phyloP scores from a whole-genome alignment of 2,113 vertebrate genomes.

The Lutjanus erythropterus region DNA sequence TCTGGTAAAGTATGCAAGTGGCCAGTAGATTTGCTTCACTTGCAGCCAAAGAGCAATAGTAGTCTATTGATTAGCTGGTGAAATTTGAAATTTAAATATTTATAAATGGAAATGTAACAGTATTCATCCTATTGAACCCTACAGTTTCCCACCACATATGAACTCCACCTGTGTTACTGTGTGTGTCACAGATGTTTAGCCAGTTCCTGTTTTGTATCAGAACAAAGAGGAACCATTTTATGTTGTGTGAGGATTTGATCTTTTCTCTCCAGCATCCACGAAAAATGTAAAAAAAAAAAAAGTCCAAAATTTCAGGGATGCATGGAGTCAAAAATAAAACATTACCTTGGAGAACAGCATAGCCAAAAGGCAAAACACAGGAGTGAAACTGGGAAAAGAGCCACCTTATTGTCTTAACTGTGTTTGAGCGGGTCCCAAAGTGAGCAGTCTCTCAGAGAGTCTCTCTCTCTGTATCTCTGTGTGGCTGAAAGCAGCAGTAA shows the following conservation, averaged over 20 bases:
- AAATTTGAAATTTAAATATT: too few species aligned
- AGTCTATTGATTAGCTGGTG: too few species aligned
- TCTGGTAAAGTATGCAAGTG: too few species aligned
- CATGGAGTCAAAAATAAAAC: constrained; percentile 21
- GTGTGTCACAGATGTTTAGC: neutral
- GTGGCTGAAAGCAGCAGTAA: constrained; percentile 76
- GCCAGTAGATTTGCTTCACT: too few species aligned
- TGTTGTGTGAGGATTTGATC: neutral
- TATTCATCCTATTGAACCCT: neutral
- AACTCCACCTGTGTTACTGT: too few species aligned
- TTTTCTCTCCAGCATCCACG: constrained; percentile 23
- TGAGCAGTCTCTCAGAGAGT: constrained; percentile 74
- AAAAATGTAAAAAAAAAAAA: constrained; percentile 18
- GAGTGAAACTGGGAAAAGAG: constrained; percentile 50
- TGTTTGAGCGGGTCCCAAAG: constrained; percentile 77
- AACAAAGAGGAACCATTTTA: constrained; percentile 1
- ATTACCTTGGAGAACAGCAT: constrained; percentile 33
- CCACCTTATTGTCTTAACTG: constrained; percentile 64
- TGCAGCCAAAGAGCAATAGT: too few species aligned
- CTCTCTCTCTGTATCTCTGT: constrained; percentile 56
- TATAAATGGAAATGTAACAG: too few species aligned
- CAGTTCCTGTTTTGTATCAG: neutral
- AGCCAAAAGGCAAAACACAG: constrained; percentile 56
- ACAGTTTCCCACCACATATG: neutral
- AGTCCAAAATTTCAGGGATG: constrained; percentile 17